Conservation (phyloP, 2,888 invertebrate genomes). For the Cataglyphis albicans region DNA sequence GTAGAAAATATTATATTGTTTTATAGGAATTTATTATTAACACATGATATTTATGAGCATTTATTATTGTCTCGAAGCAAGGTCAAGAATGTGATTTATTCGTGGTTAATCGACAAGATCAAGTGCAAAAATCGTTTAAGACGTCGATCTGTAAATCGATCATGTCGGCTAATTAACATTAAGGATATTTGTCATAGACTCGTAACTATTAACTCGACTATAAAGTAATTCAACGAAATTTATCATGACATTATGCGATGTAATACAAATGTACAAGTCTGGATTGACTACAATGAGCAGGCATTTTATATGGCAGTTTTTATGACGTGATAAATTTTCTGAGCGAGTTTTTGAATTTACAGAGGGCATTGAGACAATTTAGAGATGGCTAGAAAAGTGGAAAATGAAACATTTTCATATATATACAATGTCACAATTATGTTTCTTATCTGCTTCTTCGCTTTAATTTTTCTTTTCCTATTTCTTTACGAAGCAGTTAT, state of each 20-base stretch:
- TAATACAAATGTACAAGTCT: conserved; percentile 21
- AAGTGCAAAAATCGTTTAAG: not conserved
- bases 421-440: not conserved
- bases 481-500: not conserved
- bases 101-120: conserved; percentile 7
- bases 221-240: conserved; percentile 19
- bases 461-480: not conserved
- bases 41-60: not conserved
- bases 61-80: conserved; percentile 15
- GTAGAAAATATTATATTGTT: not conserved
- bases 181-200: conserved; percentile 21
- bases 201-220: not conserved
- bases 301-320: not conserved
- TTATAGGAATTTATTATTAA: not conserved
- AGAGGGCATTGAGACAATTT: not conserved
- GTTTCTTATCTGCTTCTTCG: not conserved
- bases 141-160: conserved; percentile 6
- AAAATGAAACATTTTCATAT: not conserved
- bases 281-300: conserved; percentile 18
- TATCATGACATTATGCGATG: not conserved
- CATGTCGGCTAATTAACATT: conserved; percentile 5
- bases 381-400: not conserved
- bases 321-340: conserved; percentile 3
- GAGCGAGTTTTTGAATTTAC: not conserved
- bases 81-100: conserved; percentile 8